phyloP scores from a whole-genome alignment of 2,797 vertebrate genomes.

The Xerus rutilus region DNA sequence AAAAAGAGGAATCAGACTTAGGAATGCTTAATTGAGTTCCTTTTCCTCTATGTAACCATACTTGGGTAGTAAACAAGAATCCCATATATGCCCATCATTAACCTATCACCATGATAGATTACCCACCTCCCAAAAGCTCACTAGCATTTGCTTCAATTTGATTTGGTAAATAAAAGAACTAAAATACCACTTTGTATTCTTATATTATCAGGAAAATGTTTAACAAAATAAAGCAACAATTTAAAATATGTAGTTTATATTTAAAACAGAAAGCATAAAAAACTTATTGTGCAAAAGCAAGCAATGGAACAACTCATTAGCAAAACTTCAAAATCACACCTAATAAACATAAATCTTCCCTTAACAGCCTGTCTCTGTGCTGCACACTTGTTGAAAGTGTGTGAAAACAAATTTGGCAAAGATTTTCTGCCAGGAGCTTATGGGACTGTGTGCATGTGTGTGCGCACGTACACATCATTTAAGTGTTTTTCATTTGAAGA shows the following conservation, averaged over 20 bases:
- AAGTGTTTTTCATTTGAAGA: background rate
- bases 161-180: constrained; percentile 31
- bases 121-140: background rate
- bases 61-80: background rate
- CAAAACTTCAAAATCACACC: constrained; percentile 17
- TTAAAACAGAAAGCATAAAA: constrained; percentile 33
- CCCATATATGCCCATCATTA: no score
- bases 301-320: background rate
- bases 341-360: constrained; percentile 8
- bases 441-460: background rate
- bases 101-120: background rate
- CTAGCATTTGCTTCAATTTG: background rate
- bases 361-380: background rate
- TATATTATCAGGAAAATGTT: background rate
- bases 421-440: background rate
- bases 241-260: constrained; percentile 44
- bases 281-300: constrained; percentile 6
- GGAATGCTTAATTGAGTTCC: constrained; percentile 1
- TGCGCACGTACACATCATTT: background rate
- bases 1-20: background rate
- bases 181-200: constrained; percentile 35
- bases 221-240: constrained; percentile 48
- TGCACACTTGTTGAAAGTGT: background rate
- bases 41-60: background rate
- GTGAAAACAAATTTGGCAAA: background rate